phyloP scores from a whole-genome alignment of 2,113 vertebrate genomes.

The Passerina amoena region DNA sequence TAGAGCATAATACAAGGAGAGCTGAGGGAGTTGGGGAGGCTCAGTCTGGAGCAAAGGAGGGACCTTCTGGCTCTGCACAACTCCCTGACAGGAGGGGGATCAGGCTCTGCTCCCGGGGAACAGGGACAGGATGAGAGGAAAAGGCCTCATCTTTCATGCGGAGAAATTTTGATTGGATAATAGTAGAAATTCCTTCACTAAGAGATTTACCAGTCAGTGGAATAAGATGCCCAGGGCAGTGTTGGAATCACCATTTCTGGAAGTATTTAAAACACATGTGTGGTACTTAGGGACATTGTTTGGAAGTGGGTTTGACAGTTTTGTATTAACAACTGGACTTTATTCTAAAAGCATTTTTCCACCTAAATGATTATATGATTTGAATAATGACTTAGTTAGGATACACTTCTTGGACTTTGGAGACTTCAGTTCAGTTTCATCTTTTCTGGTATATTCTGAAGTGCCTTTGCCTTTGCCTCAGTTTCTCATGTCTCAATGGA shows the following conservation, averaged over 20 bases:
- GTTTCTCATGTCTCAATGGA: neutral
- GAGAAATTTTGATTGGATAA: neutral
- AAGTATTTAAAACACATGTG: neutral
- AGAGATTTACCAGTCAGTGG: neutral
- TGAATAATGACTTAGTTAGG: neutral
- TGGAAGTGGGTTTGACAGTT: neutral
- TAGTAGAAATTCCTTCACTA: neutral
- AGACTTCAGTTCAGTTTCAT: neutral
- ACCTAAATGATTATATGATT: neutral
- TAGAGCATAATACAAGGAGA: fast-evolving
- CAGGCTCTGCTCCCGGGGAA: neutral
- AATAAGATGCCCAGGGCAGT: neutral
- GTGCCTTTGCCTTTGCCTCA: neutral
- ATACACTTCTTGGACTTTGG: neutral
- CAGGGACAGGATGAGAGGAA: neutral
- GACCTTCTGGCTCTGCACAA: fast-evolving
- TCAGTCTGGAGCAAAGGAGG: neutral
- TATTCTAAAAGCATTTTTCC: neutral
- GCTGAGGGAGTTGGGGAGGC: fast-evolving
- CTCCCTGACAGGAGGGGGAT: fast-evolving
- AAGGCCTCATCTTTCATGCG: fast-evolving
- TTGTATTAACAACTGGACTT: neutral
- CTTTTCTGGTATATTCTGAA: neutral
- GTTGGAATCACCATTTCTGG: neutral
- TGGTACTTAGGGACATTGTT: neutral